phyloP scores from a whole-genome alignment of 2,113 vertebrate genomes.

The Megaceryle maxima region DNA sequence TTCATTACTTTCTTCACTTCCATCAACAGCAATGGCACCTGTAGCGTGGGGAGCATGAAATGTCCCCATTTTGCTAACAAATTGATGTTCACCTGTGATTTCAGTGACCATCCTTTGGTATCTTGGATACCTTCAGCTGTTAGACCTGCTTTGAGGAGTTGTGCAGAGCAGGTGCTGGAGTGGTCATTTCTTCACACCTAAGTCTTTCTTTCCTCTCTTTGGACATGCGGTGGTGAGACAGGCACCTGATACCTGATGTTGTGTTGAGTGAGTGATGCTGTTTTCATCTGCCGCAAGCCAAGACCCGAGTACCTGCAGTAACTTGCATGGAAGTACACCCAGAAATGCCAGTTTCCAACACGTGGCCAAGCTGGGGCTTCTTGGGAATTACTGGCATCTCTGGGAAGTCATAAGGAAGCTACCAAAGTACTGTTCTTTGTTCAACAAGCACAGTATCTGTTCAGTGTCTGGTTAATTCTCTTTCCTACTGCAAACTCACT shows the following conservation, averaged over 20 bases:
- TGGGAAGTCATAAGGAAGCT: not conserved
- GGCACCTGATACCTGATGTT: rapidly evolving
- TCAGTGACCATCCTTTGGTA: not conserved
- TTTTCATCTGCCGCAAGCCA: not conserved
- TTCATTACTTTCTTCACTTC: not conserved
- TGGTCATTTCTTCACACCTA: rapidly evolving
- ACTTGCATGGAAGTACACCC: not conserved
- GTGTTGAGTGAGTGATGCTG: too few relatives aligned
- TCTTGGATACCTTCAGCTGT: not conserved
- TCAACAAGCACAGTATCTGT: not conserved
- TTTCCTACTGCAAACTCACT: not conserved
- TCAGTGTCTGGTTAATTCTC: not conserved
- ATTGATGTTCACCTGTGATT: not conserved
- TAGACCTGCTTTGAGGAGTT: not conserved
- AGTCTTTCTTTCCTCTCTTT: not conserved
- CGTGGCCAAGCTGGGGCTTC: not conserved
- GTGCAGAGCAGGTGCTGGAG: not conserved
- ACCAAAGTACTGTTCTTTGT: not conserved
- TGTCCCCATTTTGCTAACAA: rapidly evolving
- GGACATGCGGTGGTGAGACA: rapidly evolving
- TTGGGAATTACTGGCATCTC: not conserved
- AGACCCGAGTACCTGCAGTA: not conserved
- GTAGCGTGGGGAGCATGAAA: not conserved
- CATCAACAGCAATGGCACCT: rapidly evolving
- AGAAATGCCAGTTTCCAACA: not conserved